Evolutionary conservation across 2,888 invertebrate genomes (phyloP), one percentile per base, ranked within the genome.

Genomic region (Trissoscelio sp.): DNA sequence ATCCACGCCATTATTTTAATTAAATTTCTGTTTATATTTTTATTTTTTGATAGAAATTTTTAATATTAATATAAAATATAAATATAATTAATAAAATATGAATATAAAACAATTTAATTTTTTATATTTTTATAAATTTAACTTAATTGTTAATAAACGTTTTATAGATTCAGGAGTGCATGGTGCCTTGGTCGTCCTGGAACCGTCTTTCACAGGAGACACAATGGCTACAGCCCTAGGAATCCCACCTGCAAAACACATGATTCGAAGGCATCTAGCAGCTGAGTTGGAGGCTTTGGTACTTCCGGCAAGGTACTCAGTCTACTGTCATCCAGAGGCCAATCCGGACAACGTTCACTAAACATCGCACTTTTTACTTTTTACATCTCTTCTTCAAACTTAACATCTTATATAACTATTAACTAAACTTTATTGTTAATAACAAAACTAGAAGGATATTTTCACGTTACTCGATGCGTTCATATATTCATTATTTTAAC

Each of bases 201-300:
- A 98, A 90, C 97, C 97, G 12, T 97, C 97, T 11, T 98, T 98
- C 92, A 97, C 96, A 72, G 97, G 97, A 28, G 98, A 98, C 92
- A 97, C 97, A 48, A 96, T 98, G 95, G 98, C 98, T 55, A 97
- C 96, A 6, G 97, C 97, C 0, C 93, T 97, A 82, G 97, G 97
- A 67, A 97, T 98, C 87, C 97, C 98, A 46, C 96, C 97, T 12
- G 96, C 97, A 34, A 97, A 98, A 91, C 97, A 97, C 90, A 98
- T 98, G 92, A 97, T 98, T 86, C 93, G 98, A 87, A 93, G 98
- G 87, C 98, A 98, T 92, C 94, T 98, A 84, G 95, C 96, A 82
- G 96, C 97, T 3, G 98, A 98, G 93, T 94, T 98, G 87, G 97
- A 98, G 92, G 95, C 96, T 64, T 94, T 98, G 86, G 94, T 98